Base-by-base conservation (phyloP, 2,797 vertebrate species). In the Ctenopoma multispine region DNA sequence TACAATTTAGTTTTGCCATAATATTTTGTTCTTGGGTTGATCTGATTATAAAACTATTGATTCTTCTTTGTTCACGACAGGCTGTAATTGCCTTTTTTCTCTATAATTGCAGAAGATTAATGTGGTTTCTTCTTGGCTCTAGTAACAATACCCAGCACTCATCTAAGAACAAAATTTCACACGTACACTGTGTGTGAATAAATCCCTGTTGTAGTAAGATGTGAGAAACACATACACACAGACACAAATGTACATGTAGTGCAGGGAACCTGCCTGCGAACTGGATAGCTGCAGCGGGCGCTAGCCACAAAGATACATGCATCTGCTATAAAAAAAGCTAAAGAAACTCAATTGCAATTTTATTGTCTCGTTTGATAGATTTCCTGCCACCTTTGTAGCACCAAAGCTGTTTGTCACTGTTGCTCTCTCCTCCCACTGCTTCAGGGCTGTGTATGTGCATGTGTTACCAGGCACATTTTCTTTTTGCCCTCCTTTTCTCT, bases 281-380 rank as follows among this genome's bases (percentile, higher is more conserved):
- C 94, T 88, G 87, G 91, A 93, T 93, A 88, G 93, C 80, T 93
- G 93, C 94, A 92, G 91, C 82, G 85, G 92, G 88, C 92, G 69
- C 94, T 92, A 90, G 93, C 93, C 93, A 94, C 94, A 94, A 93
- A 95, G 95, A 97, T 96, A 93, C 95, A 96, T 96, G 96, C 94
- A 94, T 96, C 95, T 96, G 95, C 96, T 97, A 96, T 96, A 94
- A 96, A 97, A 96, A 97, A 96, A 96, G 94, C 96, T 94, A 96
- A 95, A 97, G 97, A 99, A 98, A 99, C 97, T 98, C 97, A 98
- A 99, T 99, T 98, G 97, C 97, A 97, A 96, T 99, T 99, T 99
- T 99, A 99, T 99, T 98, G 97, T 99, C 95, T 94, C 84, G 94
- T 96, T 96, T 99, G 98, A 99, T 99, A 98, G 97, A 99, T 99